phyloP scores from a whole-genome alignment of 2,113 vertebrate genomes.

The Cyanoderma ruficeps region DNA sequence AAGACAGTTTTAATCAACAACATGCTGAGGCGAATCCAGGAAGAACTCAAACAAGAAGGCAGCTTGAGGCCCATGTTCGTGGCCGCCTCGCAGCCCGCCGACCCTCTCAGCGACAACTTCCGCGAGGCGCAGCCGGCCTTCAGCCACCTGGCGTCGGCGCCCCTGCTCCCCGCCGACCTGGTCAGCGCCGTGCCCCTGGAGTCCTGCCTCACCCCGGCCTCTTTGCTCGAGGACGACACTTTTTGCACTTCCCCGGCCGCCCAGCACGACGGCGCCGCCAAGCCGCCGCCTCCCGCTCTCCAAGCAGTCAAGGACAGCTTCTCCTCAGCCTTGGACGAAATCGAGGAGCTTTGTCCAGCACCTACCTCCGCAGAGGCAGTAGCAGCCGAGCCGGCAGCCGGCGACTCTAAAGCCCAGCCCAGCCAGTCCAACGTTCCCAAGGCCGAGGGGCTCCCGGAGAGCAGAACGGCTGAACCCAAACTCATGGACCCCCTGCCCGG shows the following conservation, averaged over 20 bases:
- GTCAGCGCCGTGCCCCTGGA: slow-evolving; percentile 78
- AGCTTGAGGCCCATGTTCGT: slow-evolving; percentile 86
- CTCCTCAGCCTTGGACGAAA: slow-evolving; percentile 89
- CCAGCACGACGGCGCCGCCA: slow-evolving; percentile 67
- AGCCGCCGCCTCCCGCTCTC: slow-evolving; percentile 72
- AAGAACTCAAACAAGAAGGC: slow-evolving; percentile 95
- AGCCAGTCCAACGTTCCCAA: slow-evolving; percentile 71
- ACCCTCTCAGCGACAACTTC: slow-evolving; percentile 84
- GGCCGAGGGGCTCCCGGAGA: slow-evolving; percentile 76
- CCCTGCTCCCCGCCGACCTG: slow-evolving; percentile 67
- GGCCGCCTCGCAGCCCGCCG: slow-evolving; percentile 82
- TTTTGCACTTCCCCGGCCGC: slow-evolving; percentile 83
- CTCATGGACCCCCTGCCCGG: slow-evolving; percentile 83
- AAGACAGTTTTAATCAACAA: slow-evolving; percentile 98
- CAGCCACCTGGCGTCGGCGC: slow-evolving; percentile 66
- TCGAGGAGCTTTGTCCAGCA: slow-evolving; percentile 89
- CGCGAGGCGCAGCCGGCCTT: slow-evolving; percentile 86
- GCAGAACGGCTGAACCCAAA: slow-evolving; percentile 79
- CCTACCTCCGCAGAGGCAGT: slow-evolving; percentile 85
- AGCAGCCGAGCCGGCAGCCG: slow-evolving; percentile 43
- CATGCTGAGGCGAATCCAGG: slow-evolving; percentile 97
- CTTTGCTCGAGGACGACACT: slow-evolving; percentile 90
- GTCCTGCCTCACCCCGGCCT: slow-evolving; percentile 95
- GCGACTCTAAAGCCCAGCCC: slow-evolving; percentile 74
- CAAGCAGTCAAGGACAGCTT: slow-evolving; percentile 82